Percentiles rank a stretch among this genome's conserved stretches.
Evolutionary conservation across 2,888 invertebrate species (phyloP).

Genomic region (Stenodera caucasica): DNA sequence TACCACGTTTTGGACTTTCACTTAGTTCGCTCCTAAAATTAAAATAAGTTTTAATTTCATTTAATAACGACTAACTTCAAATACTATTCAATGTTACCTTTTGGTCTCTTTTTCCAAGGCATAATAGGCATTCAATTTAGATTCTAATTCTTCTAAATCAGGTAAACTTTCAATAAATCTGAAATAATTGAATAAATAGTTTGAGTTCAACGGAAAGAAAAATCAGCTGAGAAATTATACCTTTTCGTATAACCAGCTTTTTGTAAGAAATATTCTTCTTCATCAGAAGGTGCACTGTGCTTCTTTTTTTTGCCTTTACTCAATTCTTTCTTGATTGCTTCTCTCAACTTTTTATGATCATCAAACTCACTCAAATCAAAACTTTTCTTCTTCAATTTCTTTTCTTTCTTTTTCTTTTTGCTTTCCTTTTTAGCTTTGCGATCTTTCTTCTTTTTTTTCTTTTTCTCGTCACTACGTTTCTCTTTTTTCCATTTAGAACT

Average conservation of each 20-base stretch:
- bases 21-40: conserved; percentile 46
- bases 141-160: conserved; percentile 75
- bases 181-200: conserved; percentile 30
- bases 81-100: conserved; percentile 51
- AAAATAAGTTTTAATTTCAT: not conserved
- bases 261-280: conserved; percentile 57
- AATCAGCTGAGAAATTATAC: conserved; percentile 32
- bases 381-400: conserved; percentile 69
- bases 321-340: conserved; percentile 66
- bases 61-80: not conserved
- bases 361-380: conserved; percentile 68
- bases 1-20: conserved; percentile 46
- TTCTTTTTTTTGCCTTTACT: conserved; percentile 53
- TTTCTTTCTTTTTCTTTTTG: conserved; percentile 73
- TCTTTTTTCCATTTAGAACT: conserved; percentile 78
- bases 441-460: conserved; percentile 62
- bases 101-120: conserved; percentile 71
- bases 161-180: conserved; percentile 70
- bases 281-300: conserved; percentile 51
- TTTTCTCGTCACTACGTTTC: conserved; percentile 66
- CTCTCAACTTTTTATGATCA: conserved; percentile 67
- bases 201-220: not conserved
- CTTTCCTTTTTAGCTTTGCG: conserved; percentile 70
- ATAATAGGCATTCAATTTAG: conserved; percentile 77
- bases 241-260: conserved; percentile 55